Base-by-base conservation (phyloP, 2,888 invertebrate species). In the Phorcus lineatus region DNA sequence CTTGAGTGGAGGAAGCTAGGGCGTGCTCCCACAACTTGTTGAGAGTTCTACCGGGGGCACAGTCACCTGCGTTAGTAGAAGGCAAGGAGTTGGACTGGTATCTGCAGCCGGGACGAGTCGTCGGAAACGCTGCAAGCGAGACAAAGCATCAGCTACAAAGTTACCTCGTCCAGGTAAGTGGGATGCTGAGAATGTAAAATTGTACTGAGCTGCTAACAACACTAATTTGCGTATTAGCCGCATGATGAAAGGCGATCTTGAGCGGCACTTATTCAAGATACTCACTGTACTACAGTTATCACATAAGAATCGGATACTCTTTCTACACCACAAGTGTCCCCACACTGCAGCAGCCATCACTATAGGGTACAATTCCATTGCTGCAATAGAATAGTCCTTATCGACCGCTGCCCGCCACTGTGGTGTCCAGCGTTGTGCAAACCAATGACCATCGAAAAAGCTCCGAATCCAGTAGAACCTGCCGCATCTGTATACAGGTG, bases 41-140 rank as follows among this genome's bases (percentile, higher is more conserved):
- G 0, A 80, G 22, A 13, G 53, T 24, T 22, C 17, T 7, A 6
- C n/a, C n/a, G 66, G 54, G 6, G 24, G 52, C 62, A 74, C 19
- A 6, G 79, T 36, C 31, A 79, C 7, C 13, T 57, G 36, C 22
- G 36, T 4, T 7, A 66, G 28, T 13, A 36, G 22, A 0, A 52
- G 74, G 22, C 77, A 77, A 6, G 53, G 62, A 24, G 79, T 77
- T 54, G 80, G 80, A 0, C n/a, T n/a, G 16, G 1, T 13, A 36
- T 78, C 76, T n/a, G 82, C 81, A 13, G 57, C 28, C 55, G 80
- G 78, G 2, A 70, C 79, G 54, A 82, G 70, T 19, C 40, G 9
- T 9, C 80, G 52, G 76, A 80, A 82, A 67, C 36, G 36, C 36
- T 81, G 81, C 9, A 70, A 81, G 62, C 81, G 82, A 82, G 82